Evolutionary conservation across 2,888 invertebrate species (phyloP).

Genomic region (Morpho helenor): DNA sequence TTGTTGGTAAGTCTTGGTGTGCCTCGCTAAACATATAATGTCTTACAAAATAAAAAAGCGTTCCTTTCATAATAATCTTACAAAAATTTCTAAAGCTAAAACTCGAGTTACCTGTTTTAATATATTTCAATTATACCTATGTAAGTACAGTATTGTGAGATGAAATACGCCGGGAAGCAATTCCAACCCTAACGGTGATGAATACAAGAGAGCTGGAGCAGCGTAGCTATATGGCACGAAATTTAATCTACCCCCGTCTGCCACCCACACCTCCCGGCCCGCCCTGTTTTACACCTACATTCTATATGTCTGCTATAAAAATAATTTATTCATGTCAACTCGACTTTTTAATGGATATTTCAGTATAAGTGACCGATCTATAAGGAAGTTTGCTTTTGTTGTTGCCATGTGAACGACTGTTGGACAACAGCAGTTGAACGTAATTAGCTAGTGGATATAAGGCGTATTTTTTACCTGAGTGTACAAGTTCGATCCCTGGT

Average conservation of each 20-base stretch:
- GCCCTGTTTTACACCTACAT: constrained; percentile 28
- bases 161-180: constrained; percentile 55
- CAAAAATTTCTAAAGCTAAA: background rate
- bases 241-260: constrained; percentile 75
- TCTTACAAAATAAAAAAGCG: too few relatives aligned
- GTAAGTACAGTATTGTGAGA: constrained; percentile 30
- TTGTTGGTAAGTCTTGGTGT: too few relatives aligned
- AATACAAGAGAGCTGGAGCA: constrained; percentile 63
- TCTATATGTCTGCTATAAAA: constrained; percentile 38
- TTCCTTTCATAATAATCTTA: too few relatives aligned
- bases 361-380: constrained; percentile 19
- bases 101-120: constrained; percentile 4
- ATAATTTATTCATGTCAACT: constrained; percentile 48
- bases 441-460: too few relatives aligned
- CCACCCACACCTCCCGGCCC: constrained; percentile 44
- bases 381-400: constrained; percentile 48
- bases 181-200: constrained; percentile 66
- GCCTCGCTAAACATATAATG: too few relatives aligned
- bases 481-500: too few relatives aligned
- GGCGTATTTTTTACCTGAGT: too few relatives aligned
- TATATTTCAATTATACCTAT: constrained; percentile 11
- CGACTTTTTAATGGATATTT: constrained; percentile 35
- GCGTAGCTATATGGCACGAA: constrained; percentile 60
- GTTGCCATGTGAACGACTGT: constrained; percentile 57
- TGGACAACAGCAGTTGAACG: too few relatives aligned